Conservation (phyloP, 2,888 invertebrate genomes). For the Pristionchus maxplancki region DNA sequence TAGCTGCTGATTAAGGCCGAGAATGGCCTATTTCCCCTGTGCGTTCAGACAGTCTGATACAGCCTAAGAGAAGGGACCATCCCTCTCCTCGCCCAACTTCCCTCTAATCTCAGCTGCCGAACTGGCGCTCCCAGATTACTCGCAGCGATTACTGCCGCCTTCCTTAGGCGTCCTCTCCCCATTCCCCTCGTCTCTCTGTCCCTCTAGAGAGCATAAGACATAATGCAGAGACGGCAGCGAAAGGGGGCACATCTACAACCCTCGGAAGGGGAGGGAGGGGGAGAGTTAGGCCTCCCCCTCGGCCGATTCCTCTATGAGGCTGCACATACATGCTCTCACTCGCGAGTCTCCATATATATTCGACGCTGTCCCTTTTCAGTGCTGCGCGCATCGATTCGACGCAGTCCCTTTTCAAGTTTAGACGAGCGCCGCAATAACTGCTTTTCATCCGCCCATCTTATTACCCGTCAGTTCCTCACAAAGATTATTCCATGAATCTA, state of each 20-base stretch:
- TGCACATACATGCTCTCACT: conserved; percentile 11
- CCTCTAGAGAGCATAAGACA: too few relatives aligned
- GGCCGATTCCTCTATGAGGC: conserved; percentile 35
- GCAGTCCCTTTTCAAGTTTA: not conserved
- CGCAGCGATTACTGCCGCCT: conserved; percentile 11
- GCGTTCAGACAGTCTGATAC: too few relatives aligned
- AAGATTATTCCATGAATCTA: too few relatives aligned
- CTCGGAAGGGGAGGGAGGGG: not conserved
- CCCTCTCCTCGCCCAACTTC: not conserved
- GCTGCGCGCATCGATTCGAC: conserved; percentile 17
- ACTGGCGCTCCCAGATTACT: conserved; percentile 34
- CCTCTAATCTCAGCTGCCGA: not conserved
- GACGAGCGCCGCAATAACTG: too few relatives aligned
- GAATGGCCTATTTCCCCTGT: too few relatives aligned
- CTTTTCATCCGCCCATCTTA: too few relatives aligned
- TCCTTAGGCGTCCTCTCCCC: not conserved
- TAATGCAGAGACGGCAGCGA: conserved; percentile 10
- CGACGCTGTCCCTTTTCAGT: not conserved
- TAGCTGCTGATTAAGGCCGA: too few relatives aligned
- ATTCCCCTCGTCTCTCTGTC: not conserved
- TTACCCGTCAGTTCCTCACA: too few relatives aligned
- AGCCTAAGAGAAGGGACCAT: not conserved
- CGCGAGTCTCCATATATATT: not conserved
- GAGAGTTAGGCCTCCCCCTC: not conserved
- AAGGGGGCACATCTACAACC: conserved; percentile 27